Conservation (phyloP, 2,113 vertebrate species). For the Megaptera novaeangliae region DNA sequence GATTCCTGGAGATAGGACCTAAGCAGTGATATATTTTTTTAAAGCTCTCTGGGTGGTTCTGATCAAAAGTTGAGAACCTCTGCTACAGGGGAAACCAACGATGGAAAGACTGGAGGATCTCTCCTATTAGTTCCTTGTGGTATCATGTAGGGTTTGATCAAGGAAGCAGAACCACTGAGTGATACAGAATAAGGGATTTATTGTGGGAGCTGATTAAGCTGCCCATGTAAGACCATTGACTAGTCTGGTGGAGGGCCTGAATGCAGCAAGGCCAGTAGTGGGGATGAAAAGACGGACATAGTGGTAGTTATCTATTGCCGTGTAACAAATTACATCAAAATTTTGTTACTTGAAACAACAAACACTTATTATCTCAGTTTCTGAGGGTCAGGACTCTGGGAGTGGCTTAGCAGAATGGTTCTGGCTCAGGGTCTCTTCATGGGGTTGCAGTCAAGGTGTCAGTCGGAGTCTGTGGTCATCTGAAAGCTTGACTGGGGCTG, state of each 20-base stretch:
- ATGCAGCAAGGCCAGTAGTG: not conserved
- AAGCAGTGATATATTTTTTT: not conserved
- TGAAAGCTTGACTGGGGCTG: not conserved
- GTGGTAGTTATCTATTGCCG: not conserved
- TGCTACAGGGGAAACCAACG: not conserved
- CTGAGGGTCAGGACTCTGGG: not conserved
- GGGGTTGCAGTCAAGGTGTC: not conserved
- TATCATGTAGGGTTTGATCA: not conserved
- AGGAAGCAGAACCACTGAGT: not conserved
- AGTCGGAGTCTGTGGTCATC: not conserved
- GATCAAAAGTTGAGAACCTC: not conserved
- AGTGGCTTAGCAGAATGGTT: not conserved
- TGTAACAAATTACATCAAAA: not conserved
- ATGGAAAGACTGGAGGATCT: not conserved
- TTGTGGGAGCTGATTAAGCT: not conserved
- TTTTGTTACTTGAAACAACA: not conserved
- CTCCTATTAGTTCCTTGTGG: not conserved
- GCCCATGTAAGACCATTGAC: not conserved
- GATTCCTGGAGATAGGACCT: not conserved
- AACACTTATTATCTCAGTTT: not conserved
- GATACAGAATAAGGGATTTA: not conserved
- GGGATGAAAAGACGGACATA: not conserved
- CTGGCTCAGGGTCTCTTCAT: not conserved
- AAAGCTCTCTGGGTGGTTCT: not conserved
- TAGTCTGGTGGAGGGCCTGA: not conserved